Conservation (phyloP, 2,888 invertebrate genomes). For the Teleogryllus oceanicus region DNA sequence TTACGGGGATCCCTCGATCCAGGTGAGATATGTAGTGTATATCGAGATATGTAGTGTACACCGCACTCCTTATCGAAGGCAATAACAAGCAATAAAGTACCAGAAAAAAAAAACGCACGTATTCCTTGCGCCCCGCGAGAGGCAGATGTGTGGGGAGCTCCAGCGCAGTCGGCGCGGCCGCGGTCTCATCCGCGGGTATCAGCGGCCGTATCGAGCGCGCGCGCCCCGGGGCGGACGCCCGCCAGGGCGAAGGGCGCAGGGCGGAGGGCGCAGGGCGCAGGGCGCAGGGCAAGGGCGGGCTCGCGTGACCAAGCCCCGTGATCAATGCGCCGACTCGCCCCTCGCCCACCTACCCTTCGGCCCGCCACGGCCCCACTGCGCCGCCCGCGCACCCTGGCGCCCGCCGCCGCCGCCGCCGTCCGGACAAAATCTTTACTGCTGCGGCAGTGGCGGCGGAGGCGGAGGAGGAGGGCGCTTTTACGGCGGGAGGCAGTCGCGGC, state of each 20-base stretch:
- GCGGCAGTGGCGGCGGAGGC: not conserved
- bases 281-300: not conserved
- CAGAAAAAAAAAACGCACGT: not conserved
- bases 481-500: not conserved
- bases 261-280: not conserved
- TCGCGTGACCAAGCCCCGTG: not conserved
- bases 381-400: not conserved
- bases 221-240: not conserved
- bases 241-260: not conserved
- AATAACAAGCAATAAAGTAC: no score
- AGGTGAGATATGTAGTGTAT: no score
- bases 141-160: no score
- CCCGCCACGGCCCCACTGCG: not conserved
- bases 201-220: conserved; percentile 18
- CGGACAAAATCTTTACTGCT: conserved; percentile 18
- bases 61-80: no score
- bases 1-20: no score
- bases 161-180: not conserved
- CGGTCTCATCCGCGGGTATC: not conserved
- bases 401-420: not conserved
- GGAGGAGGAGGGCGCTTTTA: not conserved
- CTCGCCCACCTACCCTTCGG: not conserved
- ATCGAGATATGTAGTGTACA: no score
- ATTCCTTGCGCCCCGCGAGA: not conserved
- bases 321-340: not conserved